Conservation (phyloP, 2,888 invertebrate genomes). For the Ectemnius cavifrons region DNA sequence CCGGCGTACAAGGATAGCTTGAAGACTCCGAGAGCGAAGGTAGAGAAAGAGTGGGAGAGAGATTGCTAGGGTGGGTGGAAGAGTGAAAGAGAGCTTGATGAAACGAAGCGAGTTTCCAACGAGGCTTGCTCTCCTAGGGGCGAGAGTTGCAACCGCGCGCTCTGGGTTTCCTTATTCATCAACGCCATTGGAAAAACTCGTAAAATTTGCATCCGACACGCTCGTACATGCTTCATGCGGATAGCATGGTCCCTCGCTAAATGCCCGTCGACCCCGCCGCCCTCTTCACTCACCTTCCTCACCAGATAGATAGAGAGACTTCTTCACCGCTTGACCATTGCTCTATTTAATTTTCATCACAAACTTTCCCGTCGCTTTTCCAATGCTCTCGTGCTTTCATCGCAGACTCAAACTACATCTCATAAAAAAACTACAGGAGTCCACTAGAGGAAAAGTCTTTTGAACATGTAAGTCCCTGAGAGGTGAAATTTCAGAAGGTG, state of each 20-base stretch:
- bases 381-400: no score
- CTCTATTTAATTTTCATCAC: not conserved
- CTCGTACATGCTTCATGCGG: slow-evolving; percentile 43
- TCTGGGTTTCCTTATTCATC: slow-evolving; percentile 67
- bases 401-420: no score
- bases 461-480: no score
- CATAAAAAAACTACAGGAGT: no score
- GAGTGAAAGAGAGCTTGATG: slow-evolving; percentile 56
- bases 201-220: slow-evolving; percentile 62
- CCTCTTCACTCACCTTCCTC: not conserved
- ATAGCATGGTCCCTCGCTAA: slow-evolving; percentile 1
- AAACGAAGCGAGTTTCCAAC: slow-evolving; percentile 59
- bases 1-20: not conserved
- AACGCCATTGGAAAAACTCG: slow-evolving; percentile 63
- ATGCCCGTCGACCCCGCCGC: not conserved
- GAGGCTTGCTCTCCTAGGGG: slow-evolving; percentile 30
- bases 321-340: no score
- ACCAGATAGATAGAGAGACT: not conserved
- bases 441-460: no score
- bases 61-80: no score
- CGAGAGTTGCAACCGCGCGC: slow-evolving; percentile 13
- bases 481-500: no score
- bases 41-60: not conserved
- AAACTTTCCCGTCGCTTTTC: not conserved
- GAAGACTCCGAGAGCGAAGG: not conserved